Conservation (phyloP, 2,113 vertebrate species). For the Lycocorax pyrrhopterus region DNA sequence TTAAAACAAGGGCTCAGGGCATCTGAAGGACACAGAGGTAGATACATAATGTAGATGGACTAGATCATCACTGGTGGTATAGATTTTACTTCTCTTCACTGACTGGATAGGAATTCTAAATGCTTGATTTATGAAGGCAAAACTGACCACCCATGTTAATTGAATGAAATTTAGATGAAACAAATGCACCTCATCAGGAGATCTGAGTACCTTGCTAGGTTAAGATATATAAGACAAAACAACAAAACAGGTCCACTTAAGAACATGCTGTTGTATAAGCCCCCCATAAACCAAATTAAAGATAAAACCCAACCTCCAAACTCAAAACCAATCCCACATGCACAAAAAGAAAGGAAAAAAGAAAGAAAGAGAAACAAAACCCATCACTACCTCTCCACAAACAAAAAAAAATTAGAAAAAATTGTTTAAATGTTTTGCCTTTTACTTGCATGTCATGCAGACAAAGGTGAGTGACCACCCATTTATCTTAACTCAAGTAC, state of each 20-base stretch:
- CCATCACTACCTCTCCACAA: background rate
- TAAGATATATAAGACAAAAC: background rate
- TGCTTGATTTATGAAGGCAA: background rate
- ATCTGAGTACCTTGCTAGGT: background rate
- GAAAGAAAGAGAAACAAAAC: background rate
- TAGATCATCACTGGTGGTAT: background rate
- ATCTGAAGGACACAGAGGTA: background rate
- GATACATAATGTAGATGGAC: background rate
- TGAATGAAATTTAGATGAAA: background rate
- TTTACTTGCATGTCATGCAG: background rate
- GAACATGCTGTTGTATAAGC: background rate
- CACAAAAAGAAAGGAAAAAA: background rate
- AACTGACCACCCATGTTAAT: background rate
- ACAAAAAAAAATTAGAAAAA: background rate
- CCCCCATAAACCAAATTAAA: background rate
- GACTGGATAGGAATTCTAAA: background rate
- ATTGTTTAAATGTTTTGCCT: background rate
- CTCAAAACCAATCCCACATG: background rate
- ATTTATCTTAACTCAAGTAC: background rate
- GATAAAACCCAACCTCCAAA: background rate
- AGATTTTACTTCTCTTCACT: background rate
- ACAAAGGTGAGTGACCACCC: background rate
- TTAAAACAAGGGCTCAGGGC: background rate
- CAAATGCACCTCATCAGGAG: background rate
- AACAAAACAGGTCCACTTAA: background rate